phyloP scores from a whole-genome alignment of 2,113 vertebrate species.

The Hippocampus barbouri region DNA sequence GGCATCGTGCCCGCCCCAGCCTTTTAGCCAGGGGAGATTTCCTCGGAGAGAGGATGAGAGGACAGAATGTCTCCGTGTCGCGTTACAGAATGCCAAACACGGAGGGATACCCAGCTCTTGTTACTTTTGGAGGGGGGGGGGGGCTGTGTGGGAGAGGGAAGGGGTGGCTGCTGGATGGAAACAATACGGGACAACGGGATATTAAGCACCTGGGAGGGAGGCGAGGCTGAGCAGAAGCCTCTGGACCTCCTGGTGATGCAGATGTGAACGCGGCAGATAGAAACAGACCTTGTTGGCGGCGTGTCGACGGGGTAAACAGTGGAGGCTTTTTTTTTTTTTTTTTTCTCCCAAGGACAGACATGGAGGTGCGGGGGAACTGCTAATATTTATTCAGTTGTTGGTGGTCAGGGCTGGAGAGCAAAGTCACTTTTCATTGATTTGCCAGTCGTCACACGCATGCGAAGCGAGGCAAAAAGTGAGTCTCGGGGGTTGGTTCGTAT shows the following conservation, averaged over 20 bases:
- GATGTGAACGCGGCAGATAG: constrained; percentile 35
- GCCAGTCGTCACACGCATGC: constrained; percentile 6
- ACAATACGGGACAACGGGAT: constrained; percentile 38
- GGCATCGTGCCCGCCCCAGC: constrained; percentile 51
- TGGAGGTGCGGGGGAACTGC: constrained; percentile 24
- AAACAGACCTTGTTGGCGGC: constrained; percentile 19
- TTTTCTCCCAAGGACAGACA: constrained; percentile 56
- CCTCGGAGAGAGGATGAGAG: constrained; percentile 64
- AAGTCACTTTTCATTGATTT: constrained; percentile 61
- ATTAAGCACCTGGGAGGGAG: constrained; percentile 50
- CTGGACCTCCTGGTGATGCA: constrained; percentile 41
- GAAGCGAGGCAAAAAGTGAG: constrained; percentile 43
- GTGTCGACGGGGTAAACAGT: constrained; percentile 38
- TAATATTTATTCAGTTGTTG: constrained; percentile 67
- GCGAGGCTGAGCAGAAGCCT: constrained; percentile 18
- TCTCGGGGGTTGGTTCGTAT: no score
- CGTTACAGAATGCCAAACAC: constrained; percentile 63
- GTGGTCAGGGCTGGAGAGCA: constrained; percentile 43
- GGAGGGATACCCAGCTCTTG: constrained; percentile 68
- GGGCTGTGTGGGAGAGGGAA: constrained; percentile 44
- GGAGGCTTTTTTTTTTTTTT: constrained; percentile 7
- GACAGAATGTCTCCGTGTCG: constrained; percentile 63
- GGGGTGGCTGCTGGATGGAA: constrained; percentile 29
- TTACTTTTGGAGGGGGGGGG: constrained; percentile 51
- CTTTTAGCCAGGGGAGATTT: constrained; percentile 64